Conservation (phyloP, 2,113 vertebrate species). For the Channa maculata region DNA sequence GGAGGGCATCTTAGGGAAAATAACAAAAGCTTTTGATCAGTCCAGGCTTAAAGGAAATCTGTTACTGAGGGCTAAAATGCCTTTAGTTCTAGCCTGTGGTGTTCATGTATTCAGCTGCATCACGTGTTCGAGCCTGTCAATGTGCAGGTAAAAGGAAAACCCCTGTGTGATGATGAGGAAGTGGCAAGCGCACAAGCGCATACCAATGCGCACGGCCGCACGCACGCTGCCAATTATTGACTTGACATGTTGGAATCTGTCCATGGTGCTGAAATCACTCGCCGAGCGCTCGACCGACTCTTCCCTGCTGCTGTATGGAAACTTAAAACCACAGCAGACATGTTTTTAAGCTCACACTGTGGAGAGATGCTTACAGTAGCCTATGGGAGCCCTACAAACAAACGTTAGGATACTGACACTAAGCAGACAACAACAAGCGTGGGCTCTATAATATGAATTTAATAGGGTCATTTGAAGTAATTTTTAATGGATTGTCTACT, state of each 20-base stretch:
- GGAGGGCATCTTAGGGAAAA: constrained; percentile 61
- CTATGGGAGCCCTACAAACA: neutral
- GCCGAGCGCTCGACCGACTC: constrained; percentile 14
- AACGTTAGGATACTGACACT: neutral
- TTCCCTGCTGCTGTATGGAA: constrained; percentile 1
- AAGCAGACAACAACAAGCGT: neutral
- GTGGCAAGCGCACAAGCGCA: neutral
- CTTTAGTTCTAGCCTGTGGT: constrained; percentile 10
- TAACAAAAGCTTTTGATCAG: constrained; percentile 77
- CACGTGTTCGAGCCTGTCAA: constrained; percentile 14
- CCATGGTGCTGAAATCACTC: constrained; percentile 69
- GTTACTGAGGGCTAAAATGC: constrained; percentile 41
- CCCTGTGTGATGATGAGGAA: constrained; percentile 12
- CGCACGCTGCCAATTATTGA: constrained; percentile 55
- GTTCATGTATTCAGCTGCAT: constrained; percentile 3
- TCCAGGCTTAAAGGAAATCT: constrained; percentile 63
- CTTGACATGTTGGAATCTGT: constrained; percentile 59
- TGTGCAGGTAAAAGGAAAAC: constrained; percentile 13
- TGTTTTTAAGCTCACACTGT: neutral
- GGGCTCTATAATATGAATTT: neutral
- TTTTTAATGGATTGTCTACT: neutral
- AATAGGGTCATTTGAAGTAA: neutral
- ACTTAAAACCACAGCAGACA: neutral
- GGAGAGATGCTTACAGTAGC: neutral
- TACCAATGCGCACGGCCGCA: neutral